A percentile compares a stretch with the other conserved stretches of the same genome.
Conservation (phyloP, 2,888 invertebrate species). For the Caenorhabditis uteleia region DNA sequence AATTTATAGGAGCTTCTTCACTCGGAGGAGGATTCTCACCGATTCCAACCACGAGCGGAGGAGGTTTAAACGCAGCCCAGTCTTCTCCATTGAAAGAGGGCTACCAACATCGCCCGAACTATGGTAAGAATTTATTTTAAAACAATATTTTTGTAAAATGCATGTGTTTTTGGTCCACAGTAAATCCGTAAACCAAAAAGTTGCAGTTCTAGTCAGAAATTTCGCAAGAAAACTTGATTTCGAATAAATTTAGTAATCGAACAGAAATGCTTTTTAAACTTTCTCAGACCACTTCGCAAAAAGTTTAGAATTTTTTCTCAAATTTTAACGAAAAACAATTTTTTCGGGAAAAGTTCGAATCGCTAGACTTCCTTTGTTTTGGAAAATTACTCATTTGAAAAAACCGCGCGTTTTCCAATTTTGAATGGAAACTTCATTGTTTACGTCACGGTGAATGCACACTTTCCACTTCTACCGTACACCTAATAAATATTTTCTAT, state of each 20-base stretch:
- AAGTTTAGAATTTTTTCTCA: not conserved
- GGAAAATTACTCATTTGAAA: not conserved
- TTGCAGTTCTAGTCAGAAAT: too few relatives aligned
- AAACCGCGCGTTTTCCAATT: not conserved
- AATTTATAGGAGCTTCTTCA: slow-evolving; percentile 50
- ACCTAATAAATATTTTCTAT: too few relatives aligned
- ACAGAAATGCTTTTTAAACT: too few relatives aligned
- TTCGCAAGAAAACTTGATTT: too few relatives aligned
- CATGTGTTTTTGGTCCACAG: slow-evolving; percentile 6
- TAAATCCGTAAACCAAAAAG: slow-evolving; percentile 8
- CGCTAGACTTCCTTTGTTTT: not conserved
- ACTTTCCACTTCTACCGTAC: too few relatives aligned
- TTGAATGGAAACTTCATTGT: not conserved
- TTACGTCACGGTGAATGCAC: too few relatives aligned
- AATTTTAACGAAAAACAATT: not conserved
- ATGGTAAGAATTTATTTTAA: slow-evolving; percentile 37
- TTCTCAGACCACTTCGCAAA: too few relatives aligned
- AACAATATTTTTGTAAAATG: not conserved
- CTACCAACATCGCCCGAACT: slow-evolving; percentile 39
- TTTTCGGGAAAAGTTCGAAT: not conserved
- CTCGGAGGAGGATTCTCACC: slow-evolving; percentile 55
- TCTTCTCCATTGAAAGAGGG: slow-evolving; percentile 46
- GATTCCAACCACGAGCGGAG: slow-evolving; percentile 55
- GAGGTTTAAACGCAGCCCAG: slow-evolving; percentile 44
- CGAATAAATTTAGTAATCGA: too few relatives aligned